phyloP scores from a whole-genome alignment of 2,888 invertebrate species.

The Germaria angustata region DNA sequence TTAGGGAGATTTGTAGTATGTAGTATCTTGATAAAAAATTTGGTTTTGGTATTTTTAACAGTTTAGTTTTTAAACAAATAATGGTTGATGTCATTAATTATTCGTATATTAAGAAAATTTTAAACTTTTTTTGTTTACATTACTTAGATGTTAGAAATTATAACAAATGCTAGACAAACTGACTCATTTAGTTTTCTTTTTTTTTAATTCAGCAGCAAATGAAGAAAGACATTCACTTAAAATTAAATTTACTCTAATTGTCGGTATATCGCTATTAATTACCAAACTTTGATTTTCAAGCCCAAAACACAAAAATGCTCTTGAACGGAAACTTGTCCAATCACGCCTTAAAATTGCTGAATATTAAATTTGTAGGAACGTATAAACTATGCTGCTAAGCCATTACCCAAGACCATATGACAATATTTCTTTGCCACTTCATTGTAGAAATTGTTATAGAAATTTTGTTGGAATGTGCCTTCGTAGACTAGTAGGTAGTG shows the following conservation, averaged over 20 bases:
- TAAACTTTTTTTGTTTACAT: not conserved
- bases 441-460: no score
- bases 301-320: no score
- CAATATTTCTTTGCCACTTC: no score
- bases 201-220: not conserved
- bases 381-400: no score
- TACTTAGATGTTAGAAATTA: not conserved
- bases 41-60: constrained; percentile 23
- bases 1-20: not conserved
- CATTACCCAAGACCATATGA: no score
- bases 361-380: no score
- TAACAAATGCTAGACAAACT: constrained; percentile 17
- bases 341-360: no score
- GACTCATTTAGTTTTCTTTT: not conserved
- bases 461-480: no score
- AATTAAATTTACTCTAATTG: not conserved
- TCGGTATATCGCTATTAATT: no score
- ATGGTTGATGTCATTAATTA: not conserved
- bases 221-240: not conserved
- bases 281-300: no score
- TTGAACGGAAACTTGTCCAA: no score
- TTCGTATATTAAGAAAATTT: not conserved
- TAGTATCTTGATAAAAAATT: constrained; percentile 11
- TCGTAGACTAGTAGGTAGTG: no score
- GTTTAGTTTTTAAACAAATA: constrained; percentile 39